Base-by-base conservation (phyloP, 2,888 invertebrate species). In the Phyto melanocephala region DNA sequence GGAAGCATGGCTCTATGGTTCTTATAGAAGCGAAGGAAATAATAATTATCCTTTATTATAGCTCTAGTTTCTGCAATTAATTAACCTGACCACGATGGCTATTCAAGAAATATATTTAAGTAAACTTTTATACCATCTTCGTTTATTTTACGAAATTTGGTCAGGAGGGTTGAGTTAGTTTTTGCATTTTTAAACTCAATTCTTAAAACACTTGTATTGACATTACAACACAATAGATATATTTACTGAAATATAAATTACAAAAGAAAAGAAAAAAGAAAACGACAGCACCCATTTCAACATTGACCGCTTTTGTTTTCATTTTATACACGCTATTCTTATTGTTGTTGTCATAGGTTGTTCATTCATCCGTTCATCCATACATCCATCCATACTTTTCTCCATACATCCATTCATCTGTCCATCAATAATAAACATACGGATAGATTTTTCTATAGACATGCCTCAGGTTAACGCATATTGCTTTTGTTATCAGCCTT, bases 241-340 rank as follows among this genome's bases (percentile, higher is more conserved):
- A n/a, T n/a, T n/a, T n/a, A 71, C 63, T 85, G 78, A 81, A 82
- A 76, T 83, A 80, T 62, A 60, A 71, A 52, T 72, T n/a, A 52
- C 80, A 80, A 74, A 45, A 50, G 11, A n/a, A 47, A 13, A 40
- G 84, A 86, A 86, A 87, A 80, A 84, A 75, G 45, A 37, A 56
- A 15, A 60, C 58, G 33, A 42, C 56, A 24, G 7, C 62, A 22
- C 47, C 35, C 74, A 65, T 82, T 76, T 24, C 65, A 71, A 76
- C 80, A 80, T 76, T 80, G 80, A 76, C 80, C 78, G 81, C 77
- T 74, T 81, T 81, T 77, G 74, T 50, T 68, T 74, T 68, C 65
- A 75, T 17, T 7, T 56, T 45, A 65, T 40, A 60, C 15, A 47
- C 45, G 60, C 22, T 24, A 5, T 24, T 67, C 24, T 58, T 68